Conservation (phyloP, 2,797 vertebrate species). For the Fistularia tabacaria region DNA sequence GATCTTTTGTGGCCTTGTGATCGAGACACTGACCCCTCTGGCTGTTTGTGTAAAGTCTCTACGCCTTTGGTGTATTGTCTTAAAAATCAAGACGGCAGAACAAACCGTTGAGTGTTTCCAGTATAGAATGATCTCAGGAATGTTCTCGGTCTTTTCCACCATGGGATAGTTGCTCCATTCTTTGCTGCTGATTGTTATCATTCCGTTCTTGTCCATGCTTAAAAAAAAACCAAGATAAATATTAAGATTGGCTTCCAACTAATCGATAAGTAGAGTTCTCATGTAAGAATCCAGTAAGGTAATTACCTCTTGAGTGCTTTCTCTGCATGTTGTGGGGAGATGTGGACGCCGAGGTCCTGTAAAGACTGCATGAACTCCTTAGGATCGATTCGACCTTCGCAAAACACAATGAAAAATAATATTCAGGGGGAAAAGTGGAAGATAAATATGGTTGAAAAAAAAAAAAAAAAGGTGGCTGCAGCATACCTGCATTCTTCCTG, state of each 20-base stretch:
- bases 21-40: too few species aligned
- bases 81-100: neutral
- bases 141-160: constrained; percentile 84
- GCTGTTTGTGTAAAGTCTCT: neutral
- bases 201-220: constrained; percentile 95
- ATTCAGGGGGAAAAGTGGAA: neutral
- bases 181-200: constrained; percentile 91
- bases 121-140: constrained; percentile 97
- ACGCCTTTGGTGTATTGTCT: neutral
- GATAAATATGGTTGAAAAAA: neutral
- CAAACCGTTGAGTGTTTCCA: constrained; percentile 98
- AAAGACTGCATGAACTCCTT: constrained; percentile 91
- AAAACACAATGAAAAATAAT: constrained; percentile 1
- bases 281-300: neutral
- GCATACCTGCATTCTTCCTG: constrained; percentile 78
- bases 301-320: constrained; percentile 88
- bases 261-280: neutral
- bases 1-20: too few species aligned
- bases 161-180: constrained; percentile 90
- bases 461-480: neutral
- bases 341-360: constrained; percentile 88
- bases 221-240: neutral
- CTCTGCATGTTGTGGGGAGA: constrained; percentile 88
- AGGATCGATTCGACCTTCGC: constrained; percentile 80
- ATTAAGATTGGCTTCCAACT: neutral